Evolutionary conservation across 2,888 invertebrate species (phyloP), one percentile per base, ranked within the genome.

Genomic region (Limulus polyphemus): DNA sequence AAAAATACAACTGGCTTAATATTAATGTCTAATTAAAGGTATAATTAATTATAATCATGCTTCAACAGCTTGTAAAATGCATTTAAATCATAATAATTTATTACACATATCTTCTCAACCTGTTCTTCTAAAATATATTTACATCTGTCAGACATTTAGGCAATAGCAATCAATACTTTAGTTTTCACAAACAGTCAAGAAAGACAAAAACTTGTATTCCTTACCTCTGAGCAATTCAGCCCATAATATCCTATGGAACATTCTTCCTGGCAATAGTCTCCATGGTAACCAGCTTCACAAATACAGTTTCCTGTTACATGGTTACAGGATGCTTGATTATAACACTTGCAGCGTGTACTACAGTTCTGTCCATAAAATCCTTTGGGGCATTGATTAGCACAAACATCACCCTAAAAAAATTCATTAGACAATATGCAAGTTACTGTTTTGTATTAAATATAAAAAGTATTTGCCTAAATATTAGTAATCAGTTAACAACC

Each of bases 191-290:
- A n/a, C 54, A 11, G 1, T 13, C 13, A 32, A 11, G 16, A 11
- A 54, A 13, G 10, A 32, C n/a, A 32, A 32, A 32, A 5, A 17
- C 54, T 54, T 14, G 4, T 54, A 11, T 1, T n/a, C 4, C 16
- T 64, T 57, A 63, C 63, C 57, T 61, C 60, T 17, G 58, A 49
- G 46, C 69, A 70, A 55, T 69, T 68, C 9, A 62, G 54, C 0
- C 69, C 69, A 67, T 69, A 70, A 47, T 61, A 60, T 5, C 60
- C 62, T 48, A 66, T 69, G 79, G 82, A 75, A 69, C 80, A 81
- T 47, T 71, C 76, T 73, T 73, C 70, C 59, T 72, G 70, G 52
- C 68, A 68, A 1, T 58, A 49, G 48, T 61, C 63, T 9, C 68
- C 68, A n/a, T 57, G 17, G 49, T 58, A 68, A 16, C 68, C 68